Conservation (phyloP, 2,888 invertebrate genomes). For the Lasioglossum marginatum region DNA sequence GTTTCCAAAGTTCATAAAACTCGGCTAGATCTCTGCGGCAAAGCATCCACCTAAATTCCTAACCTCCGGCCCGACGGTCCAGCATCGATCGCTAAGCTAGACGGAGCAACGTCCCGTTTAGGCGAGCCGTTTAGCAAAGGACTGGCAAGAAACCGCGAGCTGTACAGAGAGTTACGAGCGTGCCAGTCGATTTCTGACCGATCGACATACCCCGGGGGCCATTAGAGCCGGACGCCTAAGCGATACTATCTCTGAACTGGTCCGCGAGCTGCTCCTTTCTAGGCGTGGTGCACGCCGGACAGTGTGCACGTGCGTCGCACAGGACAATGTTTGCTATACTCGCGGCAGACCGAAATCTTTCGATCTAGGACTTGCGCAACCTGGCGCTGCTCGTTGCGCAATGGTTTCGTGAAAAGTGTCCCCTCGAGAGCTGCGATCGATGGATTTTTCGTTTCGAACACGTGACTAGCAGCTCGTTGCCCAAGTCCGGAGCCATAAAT, state of each 20-base stretch:
- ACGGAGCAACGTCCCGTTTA: background rate
- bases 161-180: slow-evolving; percentile 42
- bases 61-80: background rate
- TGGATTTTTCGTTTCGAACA: background rate
- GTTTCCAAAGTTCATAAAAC: no score
- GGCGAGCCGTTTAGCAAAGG: background rate
- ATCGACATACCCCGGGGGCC: slow-evolving; percentile 54
- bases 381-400: background rate
- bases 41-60: background rate
- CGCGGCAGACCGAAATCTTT: slow-evolving; percentile 33
- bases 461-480: background rate
- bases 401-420: background rate
- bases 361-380: slow-evolving; percentile 1
- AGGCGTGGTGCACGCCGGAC: slow-evolving; percentile 65
- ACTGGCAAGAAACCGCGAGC: background rate
- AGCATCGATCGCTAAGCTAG: background rate
- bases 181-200: slow-evolving; percentile 53
- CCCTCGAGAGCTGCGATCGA: background rate
- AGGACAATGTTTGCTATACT: slow-evolving; percentile 15
- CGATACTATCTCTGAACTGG: slow-evolving; percentile 64
- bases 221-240: slow-evolving; percentile 54
- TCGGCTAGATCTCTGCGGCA: background rate
- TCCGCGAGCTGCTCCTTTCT: slow-evolving; percentile 52
- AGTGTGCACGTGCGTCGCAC: slow-evolving; percentile 55
- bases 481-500: background rate